phyloP scores from a whole-genome alignment of 2,113 vertebrate genomes.

The Eurypyga helias region DNA sequence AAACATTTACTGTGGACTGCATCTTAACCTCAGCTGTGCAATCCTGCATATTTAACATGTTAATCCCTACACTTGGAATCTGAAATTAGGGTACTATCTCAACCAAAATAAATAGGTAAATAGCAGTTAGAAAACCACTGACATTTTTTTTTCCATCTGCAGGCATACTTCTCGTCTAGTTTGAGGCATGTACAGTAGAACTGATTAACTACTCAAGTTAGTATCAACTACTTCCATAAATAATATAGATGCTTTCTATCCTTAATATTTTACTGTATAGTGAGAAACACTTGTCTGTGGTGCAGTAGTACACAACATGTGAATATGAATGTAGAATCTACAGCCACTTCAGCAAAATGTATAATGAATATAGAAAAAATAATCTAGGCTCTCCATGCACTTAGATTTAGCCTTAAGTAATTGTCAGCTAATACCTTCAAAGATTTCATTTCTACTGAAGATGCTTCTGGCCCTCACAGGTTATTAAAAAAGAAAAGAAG shows the following conservation, averaged over 20 bases:
- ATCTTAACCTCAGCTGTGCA: slow-evolving; percentile 3
- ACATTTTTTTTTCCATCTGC: not conserved
- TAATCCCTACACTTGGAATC: not conserved
- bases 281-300: not conserved
- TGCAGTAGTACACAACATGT: not conserved
- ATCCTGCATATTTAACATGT: not conserved
- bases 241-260: not conserved
- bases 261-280: not conserved
- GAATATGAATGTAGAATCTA: slow-evolving; percentile 30
- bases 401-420: not conserved
- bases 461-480: not conserved
- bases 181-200: not conserved
- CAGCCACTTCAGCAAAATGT: not conserved
- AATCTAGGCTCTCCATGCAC: not conserved
- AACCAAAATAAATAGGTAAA: slow-evolving; percentile 39
- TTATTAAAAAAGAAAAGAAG: not conserved
- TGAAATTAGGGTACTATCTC: slow-evolving; percentile 26
- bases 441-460: not conserved
- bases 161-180: not conserved
- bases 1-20: not conserved
- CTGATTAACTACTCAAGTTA: not conserved
- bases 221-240: not conserved
- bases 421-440: not conserved
- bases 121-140: not conserved
- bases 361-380: not conserved